These are phyloP conservation scores for Pao palembangensis DNA, from an alignment of 2,113 vertebrate species.

Conservation along the genomic window DNA sequence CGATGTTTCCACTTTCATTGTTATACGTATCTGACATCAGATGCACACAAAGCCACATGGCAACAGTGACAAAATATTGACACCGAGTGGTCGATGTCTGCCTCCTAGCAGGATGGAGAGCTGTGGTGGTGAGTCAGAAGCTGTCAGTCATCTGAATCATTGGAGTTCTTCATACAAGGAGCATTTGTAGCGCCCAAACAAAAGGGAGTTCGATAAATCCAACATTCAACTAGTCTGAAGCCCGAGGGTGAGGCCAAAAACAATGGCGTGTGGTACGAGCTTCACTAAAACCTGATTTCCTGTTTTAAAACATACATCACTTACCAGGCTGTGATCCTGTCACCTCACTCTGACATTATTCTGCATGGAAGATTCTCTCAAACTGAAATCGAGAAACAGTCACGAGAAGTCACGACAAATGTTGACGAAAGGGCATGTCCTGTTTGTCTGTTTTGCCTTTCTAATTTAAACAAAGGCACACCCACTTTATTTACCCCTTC, in stretches of 20 bases:
- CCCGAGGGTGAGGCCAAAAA: too few species aligned
- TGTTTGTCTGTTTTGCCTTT: neutral
- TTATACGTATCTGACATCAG: neutral
- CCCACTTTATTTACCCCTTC: conserved; percentile 12
- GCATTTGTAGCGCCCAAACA: conserved; percentile 46
- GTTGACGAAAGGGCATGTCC: conserved; percentile 14
- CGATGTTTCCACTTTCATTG: neutral
- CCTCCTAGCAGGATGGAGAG: conserved; percentile 24
- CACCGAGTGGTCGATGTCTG: conserved; percentile 14
- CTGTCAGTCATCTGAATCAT: conserved; percentile 24
- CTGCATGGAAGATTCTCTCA: too few species aligned
- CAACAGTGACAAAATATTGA: neutral
- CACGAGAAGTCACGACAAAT: conserved; percentile 11
- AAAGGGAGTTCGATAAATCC: conserved; percentile 26
- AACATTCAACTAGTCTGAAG: neutral
- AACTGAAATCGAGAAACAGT: conserved; percentile 15
- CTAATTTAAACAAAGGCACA: conserved; percentile 13
- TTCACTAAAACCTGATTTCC: too few species aligned
- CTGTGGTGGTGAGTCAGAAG: conserved; percentile 18
- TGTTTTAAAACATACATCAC: neutral
- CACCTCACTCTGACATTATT: neutral
- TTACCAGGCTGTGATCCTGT: conserved; percentile 4
- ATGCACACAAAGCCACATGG: neutral
- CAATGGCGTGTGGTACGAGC: too few species aligned
- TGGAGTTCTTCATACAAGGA: conserved; percentile 46